Evolutionary conservation across 2,113 vertebrate genomes (phyloP).

Genomic region (Picathartes gymnocephalus): DNA sequence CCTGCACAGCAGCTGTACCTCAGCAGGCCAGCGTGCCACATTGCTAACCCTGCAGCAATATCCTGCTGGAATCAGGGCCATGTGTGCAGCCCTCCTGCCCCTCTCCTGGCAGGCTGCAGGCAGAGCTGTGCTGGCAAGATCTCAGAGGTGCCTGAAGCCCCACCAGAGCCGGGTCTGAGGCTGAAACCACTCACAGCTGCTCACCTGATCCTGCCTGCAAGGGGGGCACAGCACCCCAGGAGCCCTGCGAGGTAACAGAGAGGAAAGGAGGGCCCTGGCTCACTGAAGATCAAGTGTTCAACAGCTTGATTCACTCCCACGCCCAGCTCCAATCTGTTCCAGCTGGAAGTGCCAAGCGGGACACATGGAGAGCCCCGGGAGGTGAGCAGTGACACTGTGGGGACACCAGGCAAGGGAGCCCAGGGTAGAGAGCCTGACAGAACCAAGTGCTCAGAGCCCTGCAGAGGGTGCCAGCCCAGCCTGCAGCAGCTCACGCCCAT

Average conservation of each 20-base stretch:
- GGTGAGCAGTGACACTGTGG: not conserved
- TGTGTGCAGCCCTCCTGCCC: not conserved
- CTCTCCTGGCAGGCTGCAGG: not conserved
- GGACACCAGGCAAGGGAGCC: not conserved
- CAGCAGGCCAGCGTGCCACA: not conserved
- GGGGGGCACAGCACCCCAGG: not conserved
- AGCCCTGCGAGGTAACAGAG: not conserved
- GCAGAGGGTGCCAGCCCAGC: not conserved
- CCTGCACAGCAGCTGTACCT: not conserved
- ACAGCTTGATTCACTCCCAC: not conserved
- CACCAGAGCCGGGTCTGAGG: not conserved
- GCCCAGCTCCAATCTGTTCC: not conserved
- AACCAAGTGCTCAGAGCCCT: rapidly evolving
- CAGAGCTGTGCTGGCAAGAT: not conserved
- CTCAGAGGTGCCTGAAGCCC: not conserved
- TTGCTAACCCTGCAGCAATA: not conserved
- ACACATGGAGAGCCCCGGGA: not conserved
- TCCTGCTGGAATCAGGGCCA: conserved; percentile 14
- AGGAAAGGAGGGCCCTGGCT: not conserved
- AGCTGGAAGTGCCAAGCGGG: not conserved
- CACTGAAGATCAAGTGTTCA: not conserved
- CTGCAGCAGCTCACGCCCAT: not conserved
- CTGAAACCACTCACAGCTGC: not conserved
- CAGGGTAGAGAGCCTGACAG: too few relatives aligned
- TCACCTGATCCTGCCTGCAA: not conserved